Evolutionary conservation across 2,797 vertebrate genomes (phyloP), one percentile per base, ranked within the genome.

Genomic region (Saxicola maurus): DNA sequence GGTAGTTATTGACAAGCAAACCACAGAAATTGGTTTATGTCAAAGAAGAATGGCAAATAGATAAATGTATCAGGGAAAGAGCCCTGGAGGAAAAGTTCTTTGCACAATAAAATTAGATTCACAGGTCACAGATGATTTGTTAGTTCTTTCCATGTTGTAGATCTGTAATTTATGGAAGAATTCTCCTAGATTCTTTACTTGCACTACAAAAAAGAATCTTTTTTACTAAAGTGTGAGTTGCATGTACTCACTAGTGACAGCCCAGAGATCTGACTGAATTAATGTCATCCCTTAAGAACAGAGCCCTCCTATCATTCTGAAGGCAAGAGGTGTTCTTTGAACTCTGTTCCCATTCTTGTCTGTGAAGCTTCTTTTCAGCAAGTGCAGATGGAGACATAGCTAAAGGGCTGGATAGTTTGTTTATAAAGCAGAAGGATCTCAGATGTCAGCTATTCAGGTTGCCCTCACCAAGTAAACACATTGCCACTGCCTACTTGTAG

Each of bases 51-150:
- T 72, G 38, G 66, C 62, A 86, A 68, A 92, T 61, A 85, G 87
- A 91, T 71, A 72, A 49, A 48, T 23, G 25, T 28, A 81, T 45
- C 20, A 43, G 46, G 37, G 78, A 87, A 77, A 69, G 24, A 79
- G 16, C 45, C 71, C 57, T 66, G 52, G 45, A 91, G 73, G 31
- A 82, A 82, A 85, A 61, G 12, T 33, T 80, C 79, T 91, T 82
- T 85, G 68, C 48, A 59, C 84, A 94, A 76, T 85, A 87, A 91
- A 95, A 95, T 93, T 76, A 84, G 74, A 94, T 91, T 94, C 67
- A 88, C 61, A 66, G 71, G 51, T 78, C 88, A 74, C 27, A 87
- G 65, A 91, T 89, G 35, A 91, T 89, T 93, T 67, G 75, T 84
- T 75, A 87, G 56, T 52, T 74, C 64, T 91, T 92, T 91, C 40